Evolutionary conservation across 1,140 invertebrate species (phyloP), one percentile per base, ranked within the genome.

Genomic region (Drosophila mayri): DNA sequence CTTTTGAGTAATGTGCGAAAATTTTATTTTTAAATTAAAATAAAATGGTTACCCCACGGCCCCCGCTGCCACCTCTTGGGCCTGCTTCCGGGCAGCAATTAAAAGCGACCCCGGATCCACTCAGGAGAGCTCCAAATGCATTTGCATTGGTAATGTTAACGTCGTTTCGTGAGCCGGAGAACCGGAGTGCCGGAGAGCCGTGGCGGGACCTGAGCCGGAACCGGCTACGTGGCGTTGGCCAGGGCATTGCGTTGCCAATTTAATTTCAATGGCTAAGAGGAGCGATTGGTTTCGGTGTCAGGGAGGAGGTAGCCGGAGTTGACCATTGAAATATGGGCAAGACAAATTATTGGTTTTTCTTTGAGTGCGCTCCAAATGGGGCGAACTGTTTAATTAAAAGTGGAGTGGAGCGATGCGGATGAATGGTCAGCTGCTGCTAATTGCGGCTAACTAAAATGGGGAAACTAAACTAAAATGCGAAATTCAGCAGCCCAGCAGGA

Each of bases 291-390:
- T 25, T 66, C 32, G 28, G 54, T 30, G 49, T 37, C 16, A 38
- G 20, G 58, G 11, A 4, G 25, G 6, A 12, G n/a, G 16, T 16
- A 4, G 3, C 47, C 30, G 25, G 14, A 38, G 52, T 28, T 60
- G 49, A 35, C 68, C 73, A 78, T 65, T 90, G 73, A 88, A 88
- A 88, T 88, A 88, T 90, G 80, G 77, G 44, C 41, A 84, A 90
- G 80, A 90, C 76, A 88, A 90, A 90, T 90, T 88, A 90, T 88
- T 88, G 80, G 85, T 78, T 75, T 88, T 88, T 78, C 76, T 81
- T 71, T 77, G 84, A 87, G 83, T 74, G 72, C 68, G 61, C 72
- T 80, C 64, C 61, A 87, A 87, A 87, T 54, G 68, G 82, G 73
- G 65, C 64, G 67, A 80, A 78, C 79, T 73, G 83, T 87, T 87